Evolutionary conservation across 2,113 vertebrate genomes (phyloP).

Genomic region (Felis chaus): DNA sequence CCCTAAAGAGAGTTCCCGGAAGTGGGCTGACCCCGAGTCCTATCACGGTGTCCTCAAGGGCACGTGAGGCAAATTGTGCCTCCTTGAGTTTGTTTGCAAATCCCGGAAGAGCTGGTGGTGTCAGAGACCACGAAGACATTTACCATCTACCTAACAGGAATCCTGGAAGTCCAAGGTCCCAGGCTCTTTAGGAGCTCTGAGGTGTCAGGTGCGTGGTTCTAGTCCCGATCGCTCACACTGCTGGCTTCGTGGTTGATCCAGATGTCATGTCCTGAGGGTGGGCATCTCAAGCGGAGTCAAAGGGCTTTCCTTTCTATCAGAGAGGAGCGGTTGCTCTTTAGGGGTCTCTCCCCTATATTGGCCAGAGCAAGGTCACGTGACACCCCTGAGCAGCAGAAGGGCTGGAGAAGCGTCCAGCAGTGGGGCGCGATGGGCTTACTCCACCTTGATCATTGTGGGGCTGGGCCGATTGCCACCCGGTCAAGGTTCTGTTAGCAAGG

Average conservation of each 20-base stretch:
- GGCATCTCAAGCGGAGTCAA: background rate
- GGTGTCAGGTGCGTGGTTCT: background rate
- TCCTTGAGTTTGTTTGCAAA: background rate
- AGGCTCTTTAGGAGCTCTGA: accelerated
- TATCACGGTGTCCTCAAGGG: background rate
- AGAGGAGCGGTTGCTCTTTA: background rate
- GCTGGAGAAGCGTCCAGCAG: background rate
- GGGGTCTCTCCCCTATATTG: background rate
- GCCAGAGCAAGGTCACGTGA: background rate
- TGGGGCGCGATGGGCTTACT: background rate
- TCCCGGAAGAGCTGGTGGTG: background rate
- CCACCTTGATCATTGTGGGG: background rate
- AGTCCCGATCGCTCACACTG: accelerated
- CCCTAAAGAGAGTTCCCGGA: background rate
- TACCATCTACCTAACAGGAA: background rate
- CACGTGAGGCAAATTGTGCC: background rate
- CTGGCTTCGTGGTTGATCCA: background rate
- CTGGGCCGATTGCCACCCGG: background rate
- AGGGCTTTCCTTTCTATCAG: background rate
- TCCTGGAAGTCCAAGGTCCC: background rate
- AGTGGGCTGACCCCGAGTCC: background rate
- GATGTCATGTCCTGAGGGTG: background rate
- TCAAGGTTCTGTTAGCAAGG: background rate
- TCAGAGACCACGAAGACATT: background rate
- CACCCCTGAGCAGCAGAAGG: background rate